Evolutionary conservation across 1,140 invertebrate genomes (phyloP), one percentile per base, ranked within the genome.

Genomic region (Telenomus remus): DNA sequence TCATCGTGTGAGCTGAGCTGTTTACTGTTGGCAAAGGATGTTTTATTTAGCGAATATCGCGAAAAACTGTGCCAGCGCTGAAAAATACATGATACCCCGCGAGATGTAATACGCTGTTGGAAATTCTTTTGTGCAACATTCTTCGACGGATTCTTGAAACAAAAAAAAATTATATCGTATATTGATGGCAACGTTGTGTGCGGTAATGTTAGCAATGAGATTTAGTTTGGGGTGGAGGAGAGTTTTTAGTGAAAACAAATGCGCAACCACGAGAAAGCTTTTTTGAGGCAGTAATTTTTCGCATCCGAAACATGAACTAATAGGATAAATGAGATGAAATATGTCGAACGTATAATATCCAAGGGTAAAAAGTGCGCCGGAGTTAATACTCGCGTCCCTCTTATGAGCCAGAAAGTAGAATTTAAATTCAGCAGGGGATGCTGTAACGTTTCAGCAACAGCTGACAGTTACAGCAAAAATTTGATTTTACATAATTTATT

Each of bases 11-110:
- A 55, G 59, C 2, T 3, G 57, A 71, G 50, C 51, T 63, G 59
- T 63, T 71, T 71, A 63, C 53, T 43, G 39, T n/a, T 53, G 53
- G 14, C 9, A 33, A 57, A 57, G 27, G 57, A 71, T 63, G 68
- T 71, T 63, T 71, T 63, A 71, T 71, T 71, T 63, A 57, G 48
- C 34, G 43, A 72, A 64, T 64, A 72, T 72, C 42, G 53, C 53
- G 59, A 53, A 14, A 72, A 72, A 63, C 59, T 59, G 69, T 64
- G 53, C 59, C 60, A 37, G n/a, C 53, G 42, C 60, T 64, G 69
- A 72, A 72, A 72, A 72, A 72, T 72, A 14, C 48, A 72, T 72
- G 60, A 59, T 15, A 34, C 54, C 15, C 33, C 42, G 54, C 46
- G 42, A 57, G 59, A 64, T 43, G 68, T 57, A 71, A 61, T 6